Evolutionary conservation across 2,113 vertebrate species (phyloP).

Genomic region (Stegostoma tigrinum): DNA sequence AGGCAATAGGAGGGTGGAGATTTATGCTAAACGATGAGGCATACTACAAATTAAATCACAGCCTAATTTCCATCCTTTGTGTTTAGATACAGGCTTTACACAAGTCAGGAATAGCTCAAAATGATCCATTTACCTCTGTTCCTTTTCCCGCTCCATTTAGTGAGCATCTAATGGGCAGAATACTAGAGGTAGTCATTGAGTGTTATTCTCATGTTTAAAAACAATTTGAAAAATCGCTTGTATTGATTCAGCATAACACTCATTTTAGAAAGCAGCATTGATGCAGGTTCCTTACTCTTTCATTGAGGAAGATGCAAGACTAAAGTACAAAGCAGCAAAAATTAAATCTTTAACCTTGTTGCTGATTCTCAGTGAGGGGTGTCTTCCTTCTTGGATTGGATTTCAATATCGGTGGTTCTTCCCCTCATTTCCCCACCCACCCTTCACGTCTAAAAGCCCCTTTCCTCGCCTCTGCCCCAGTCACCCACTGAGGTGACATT

Average conservation of each 20-base stretch:
- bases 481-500: no score
- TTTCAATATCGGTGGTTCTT: not conserved
- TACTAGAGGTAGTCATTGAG: not conserved
- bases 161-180: not conserved
- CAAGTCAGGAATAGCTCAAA: not conserved
- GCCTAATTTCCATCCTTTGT: not conserved
- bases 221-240: not conserved
- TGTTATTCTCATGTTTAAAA: not conserved
- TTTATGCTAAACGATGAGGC: not conserved
- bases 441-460: not conserved
- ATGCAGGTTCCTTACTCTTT: not conserved
- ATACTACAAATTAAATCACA: not conserved
- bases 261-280: not conserved
- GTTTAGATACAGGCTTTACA: not conserved
- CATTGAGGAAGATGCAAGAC: not conserved
- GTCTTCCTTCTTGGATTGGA: not conserved
- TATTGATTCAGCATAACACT: not conserved
- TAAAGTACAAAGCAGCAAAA: not conserved
- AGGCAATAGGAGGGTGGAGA: not conserved
- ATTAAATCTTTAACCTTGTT: not conserved
- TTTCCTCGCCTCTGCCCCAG: no score
- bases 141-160: not conserved
- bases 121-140: not conserved
- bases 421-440: not conserved
- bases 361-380: not conserved